Evolutionary conservation across 2,888 invertebrate genomes (phyloP).

Genomic region (Melanostoma scalare): DNA sequence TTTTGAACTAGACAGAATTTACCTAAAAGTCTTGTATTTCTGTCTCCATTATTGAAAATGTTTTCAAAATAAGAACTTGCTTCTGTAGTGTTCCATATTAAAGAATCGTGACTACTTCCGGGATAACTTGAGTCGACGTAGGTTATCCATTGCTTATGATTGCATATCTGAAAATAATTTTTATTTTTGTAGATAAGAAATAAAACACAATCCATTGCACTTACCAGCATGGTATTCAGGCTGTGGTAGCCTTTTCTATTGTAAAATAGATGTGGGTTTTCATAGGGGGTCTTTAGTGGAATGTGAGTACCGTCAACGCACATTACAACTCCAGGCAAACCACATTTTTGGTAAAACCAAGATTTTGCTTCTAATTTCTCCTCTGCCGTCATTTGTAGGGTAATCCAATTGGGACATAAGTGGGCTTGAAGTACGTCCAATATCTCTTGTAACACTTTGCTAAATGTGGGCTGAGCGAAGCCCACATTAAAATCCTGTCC

Average conservation of each 20-base stretch:
- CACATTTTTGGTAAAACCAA: constrained; percentile 5
- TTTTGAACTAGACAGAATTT: neutral
- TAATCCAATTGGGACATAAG: neutral
- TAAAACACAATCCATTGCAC: neutral
- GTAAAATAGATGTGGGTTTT: neutral
- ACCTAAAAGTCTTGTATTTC: neutral
- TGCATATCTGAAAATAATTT: constrained; percentile 3
- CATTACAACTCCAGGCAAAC: neutral
- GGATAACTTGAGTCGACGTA: constrained; percentile 5
- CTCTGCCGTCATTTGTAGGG: constrained; percentile 6
- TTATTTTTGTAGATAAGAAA: neutral
- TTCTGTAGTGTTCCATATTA: constrained; percentile 9
- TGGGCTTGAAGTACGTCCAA: neutral
- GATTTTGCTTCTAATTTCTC: constrained; percentile 37
- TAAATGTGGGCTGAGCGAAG: constrained; percentile 51
- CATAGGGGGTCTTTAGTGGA: neutral
- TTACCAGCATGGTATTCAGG: neutral
- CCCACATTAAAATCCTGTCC: constrained; percentile 7
- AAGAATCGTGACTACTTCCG: constrained; percentile 10
- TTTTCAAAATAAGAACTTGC: constrained; percentile 8
- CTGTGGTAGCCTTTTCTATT: neutral
- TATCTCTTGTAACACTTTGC: constrained; percentile 2
- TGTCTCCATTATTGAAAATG: constrained; percentile 2
- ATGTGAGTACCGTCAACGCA: neutral
- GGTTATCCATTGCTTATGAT: constrained; percentile 3